Base-by-base conservation (phyloP, 2,888 invertebrate genomes). In the Prosopocoilus inquinatus region DNA sequence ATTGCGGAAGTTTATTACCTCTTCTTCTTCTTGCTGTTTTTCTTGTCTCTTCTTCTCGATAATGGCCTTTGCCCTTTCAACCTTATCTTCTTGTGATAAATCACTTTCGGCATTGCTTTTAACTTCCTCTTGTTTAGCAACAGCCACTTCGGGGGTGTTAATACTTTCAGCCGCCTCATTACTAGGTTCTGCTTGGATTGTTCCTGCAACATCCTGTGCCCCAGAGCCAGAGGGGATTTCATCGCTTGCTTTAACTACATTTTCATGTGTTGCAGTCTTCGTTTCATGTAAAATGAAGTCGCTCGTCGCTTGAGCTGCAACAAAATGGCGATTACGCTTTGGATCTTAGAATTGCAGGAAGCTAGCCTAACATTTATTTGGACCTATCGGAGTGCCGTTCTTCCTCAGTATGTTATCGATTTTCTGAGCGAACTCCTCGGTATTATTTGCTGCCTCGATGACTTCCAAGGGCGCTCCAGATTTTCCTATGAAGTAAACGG, bases 401-500 rank as follows among this genome's bases (percentile, higher is more conserved):
- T 82, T 82, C 43, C 75, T 71, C 39, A 86, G 65, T 55, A 89
- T 83, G 58, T 81, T 78, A 59, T 87, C 82, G 57, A 94, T 85
- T 75, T 88, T 87, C 2, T 74, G 69, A 0, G 81, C 77, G 50
- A 94, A 79, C 60, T 86, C 86, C 1, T 81, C 73, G n/a, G 82
- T 75, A 16, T 83, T 79, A 2, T 85, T 78, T 66, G 76, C 80
- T 69, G 86, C 86, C 3, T 83, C 86, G 9, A 92, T 83, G 50
- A 94, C 86, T 73, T 94, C 92, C 50, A 95, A 69, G 0, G 94
- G 91, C 0, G 84, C 81, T 0, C 95, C 95, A 69, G 86, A 86
- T 51, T 86, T 81, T 0, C 91, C 92, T 72, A 96, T 94, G 71
- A 94, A 94, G 79, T 90, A 95, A 49, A 91, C 76, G 0, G 92